phyloP scores from a whole-genome alignment of 2,888 invertebrate genomes.

The Drosophila falleni region DNA sequence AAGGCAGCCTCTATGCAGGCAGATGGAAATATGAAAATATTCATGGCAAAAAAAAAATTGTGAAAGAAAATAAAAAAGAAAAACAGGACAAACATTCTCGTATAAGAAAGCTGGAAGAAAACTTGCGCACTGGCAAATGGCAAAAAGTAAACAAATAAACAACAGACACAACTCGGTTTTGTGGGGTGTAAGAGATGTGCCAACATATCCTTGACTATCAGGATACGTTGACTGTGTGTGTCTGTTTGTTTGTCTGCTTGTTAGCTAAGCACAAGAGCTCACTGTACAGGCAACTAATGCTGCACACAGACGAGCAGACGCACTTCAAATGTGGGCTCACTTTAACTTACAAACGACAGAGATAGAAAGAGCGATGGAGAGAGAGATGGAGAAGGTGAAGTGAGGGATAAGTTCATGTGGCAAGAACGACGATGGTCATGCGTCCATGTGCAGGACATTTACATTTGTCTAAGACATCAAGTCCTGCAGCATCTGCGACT shows the following conservation, averaged over 20 bases:
- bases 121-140: conserved; percentile 69
- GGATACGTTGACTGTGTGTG: conserved; percentile 11
- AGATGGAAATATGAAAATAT: conserved; percentile 76
- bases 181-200: conserved; percentile 22
- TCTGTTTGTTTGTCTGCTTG: conserved; percentile 41
- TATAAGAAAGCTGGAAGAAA: conserved; percentile 52
- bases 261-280: conserved; percentile 43
- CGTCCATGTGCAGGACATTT: conserved; percentile 63
- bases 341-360: conserved; percentile 31
- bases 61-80: conserved; percentile 11
- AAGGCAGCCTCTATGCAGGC: conserved; percentile 48
- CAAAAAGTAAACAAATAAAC: conserved; percentile 80
- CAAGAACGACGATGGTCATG: conserved; percentile 42
- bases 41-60: conserved; percentile 51
- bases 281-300: conserved; percentile 49
- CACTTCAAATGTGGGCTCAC: conserved; percentile 33
- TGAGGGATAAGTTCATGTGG: not conserved
- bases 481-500: conserved; percentile 53
- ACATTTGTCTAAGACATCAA: conserved; percentile 55
- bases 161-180: conserved; percentile 41
- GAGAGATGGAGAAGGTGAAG: conserved; percentile 8
- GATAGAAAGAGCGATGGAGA: no score
- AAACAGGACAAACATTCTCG: conserved; percentile 22
- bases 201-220: conserved; percentile 47
- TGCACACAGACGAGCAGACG: conserved; percentile 10